phyloP scores from a whole-genome alignment of 2,797 vertebrate genomes.

The Pantherophis alleghaniensis region DNA sequence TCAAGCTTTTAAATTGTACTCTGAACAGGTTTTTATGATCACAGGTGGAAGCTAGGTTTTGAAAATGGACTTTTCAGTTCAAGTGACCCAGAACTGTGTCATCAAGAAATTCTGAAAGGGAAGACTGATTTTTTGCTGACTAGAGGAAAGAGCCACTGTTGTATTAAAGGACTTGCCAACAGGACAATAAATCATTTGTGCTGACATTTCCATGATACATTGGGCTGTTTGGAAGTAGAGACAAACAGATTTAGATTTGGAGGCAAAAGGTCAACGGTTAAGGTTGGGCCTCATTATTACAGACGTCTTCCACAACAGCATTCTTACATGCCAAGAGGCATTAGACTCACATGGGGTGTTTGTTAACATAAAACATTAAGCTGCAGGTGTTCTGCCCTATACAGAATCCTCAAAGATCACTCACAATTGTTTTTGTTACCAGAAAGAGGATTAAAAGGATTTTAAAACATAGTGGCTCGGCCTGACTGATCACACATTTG shows the following conservation, averaged over 20 bases:
- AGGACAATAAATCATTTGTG: conserved; percentile 42
- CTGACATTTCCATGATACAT: conserved; percentile 44
- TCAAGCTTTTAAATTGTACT: conserved; percentile 25
- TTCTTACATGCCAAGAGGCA: conserved; percentile 37
- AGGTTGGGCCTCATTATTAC: conserved; percentile 47
- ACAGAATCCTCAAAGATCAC: conserved; percentile 70
- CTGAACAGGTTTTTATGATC: conserved; percentile 27
- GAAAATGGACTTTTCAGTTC: conserved; percentile 10
- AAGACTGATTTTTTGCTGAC: neutral
- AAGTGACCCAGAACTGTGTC: conserved; percentile 16
- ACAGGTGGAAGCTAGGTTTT: conserved; percentile 35
- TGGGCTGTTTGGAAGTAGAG: conserved; percentile 45
- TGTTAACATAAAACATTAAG: conserved; percentile 47
- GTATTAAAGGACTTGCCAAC: conserved; percentile 25
- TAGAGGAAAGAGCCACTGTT: neutral
- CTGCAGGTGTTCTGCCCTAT: conserved; percentile 68
- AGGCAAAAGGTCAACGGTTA: conserved; percentile 56
- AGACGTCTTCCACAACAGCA: neutral
- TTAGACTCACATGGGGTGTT: conserved; percentile 49
- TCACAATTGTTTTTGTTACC: conserved; percentile 67
- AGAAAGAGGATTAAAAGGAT: conserved; percentile 75
- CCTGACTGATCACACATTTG: conserved; percentile 50
- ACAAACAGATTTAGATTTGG: conserved; percentile 34
- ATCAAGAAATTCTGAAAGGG: conserved; percentile 12
- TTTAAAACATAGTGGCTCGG: conserved; percentile 62